Evolutionary conservation across 1,140 invertebrate species (phyloP).

Genomic region (Eciton burchellii): DNA sequence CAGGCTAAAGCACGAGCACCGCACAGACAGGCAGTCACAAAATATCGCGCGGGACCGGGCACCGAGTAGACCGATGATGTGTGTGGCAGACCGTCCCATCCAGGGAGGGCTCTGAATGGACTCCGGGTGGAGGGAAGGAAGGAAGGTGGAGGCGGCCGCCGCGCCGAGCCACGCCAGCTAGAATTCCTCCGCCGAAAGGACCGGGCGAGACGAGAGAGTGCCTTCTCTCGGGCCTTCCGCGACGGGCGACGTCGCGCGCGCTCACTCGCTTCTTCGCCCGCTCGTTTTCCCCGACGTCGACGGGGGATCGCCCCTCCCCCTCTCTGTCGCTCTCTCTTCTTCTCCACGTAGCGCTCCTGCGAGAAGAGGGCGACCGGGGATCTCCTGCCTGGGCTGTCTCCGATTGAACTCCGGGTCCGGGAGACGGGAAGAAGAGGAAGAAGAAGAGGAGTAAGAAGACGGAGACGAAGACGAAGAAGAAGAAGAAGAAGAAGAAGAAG

Average conservation of each 20-base stretch:
- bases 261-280: slow-evolving; percentile 47
- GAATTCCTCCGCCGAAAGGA: slow-evolving; percentile 83
- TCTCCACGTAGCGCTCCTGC: slow-evolving; percentile 21
- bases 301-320: slow-evolving; percentile 34
- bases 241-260: slow-evolving; percentile 59
- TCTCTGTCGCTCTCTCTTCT: slow-evolving; percentile 23
- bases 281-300: slow-evolving; percentile 64
- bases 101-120: slow-evolving; percentile 83
- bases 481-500: slow-evolving; percentile 24
- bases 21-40: slow-evolving; percentile 74
- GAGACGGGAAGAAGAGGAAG: slow-evolving; percentile 60
- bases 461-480: slow-evolving; percentile 43
- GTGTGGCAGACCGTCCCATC: slow-evolving; percentile 81
- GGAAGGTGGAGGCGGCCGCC: slow-evolving; percentile 76
- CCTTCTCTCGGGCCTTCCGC: slow-evolving; percentile 64
- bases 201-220: slow-evolving; percentile 63
- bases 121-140: slow-evolving; percentile 77
- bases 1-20: slow-evolving; percentile 82
- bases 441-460: slow-evolving; percentile 30
- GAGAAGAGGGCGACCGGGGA: slow-evolving; percentile 53
- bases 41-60: slow-evolving; percentile 76
- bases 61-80: slow-evolving; percentile 75
- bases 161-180: slow-evolving; percentile 79
- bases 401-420: slow-evolving; percentile 65
- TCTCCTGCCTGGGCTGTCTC: slow-evolving; percentile 64